phyloP scores from a whole-genome alignment of 2,113 vertebrate genomes.

The Paradisaea rubra region DNA sequence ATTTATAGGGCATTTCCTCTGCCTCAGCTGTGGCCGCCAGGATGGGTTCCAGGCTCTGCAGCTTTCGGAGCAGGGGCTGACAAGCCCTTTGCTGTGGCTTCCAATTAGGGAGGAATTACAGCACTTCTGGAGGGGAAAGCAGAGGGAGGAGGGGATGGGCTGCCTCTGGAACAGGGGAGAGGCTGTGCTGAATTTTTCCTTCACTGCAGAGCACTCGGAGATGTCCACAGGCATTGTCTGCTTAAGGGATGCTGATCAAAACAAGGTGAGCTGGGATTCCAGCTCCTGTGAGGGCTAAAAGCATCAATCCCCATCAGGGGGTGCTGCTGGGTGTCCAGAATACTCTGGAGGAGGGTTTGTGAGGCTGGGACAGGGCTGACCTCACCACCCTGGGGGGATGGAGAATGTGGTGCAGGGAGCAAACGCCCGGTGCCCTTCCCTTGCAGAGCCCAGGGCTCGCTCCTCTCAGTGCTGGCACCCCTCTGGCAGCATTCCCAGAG shows the following conservation, averaged over 20 bases:
- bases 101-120: background rate
- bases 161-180: background rate
- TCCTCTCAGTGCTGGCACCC: too few species aligned
- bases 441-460: background rate
- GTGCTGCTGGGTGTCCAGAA: background rate
- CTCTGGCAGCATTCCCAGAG: background rate
- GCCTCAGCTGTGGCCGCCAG: background rate
- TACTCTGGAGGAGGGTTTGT: background rate
- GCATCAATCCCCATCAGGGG: too few species aligned
- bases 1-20: background rate
- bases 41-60: background rate
- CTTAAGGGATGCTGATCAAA: background rate
- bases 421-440: background rate
- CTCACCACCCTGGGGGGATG: accelerated
- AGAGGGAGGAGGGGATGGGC: background rate
- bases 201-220: accelerated
- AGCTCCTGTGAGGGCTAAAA: background rate
- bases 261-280: too few species aligned
- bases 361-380: background rate
- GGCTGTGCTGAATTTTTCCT: accelerated
- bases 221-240: background rate
- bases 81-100: background rate
- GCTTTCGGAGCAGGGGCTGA: background rate
- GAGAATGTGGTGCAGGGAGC: background rate
- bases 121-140: background rate